Conservation (phyloP, 2,113 vertebrate species). For the Aptenodytes forsteri region DNA sequence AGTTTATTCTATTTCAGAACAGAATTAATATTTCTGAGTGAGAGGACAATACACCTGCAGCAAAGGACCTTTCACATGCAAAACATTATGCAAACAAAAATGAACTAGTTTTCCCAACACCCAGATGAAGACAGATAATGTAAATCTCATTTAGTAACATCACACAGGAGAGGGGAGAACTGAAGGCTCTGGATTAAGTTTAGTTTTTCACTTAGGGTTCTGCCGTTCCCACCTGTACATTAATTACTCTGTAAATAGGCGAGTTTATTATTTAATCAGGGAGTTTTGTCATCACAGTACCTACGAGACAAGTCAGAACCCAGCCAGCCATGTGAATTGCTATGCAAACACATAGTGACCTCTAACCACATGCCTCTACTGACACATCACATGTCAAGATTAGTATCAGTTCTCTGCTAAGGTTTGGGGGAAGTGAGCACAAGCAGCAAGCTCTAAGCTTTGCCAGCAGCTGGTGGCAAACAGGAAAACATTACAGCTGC, state of each 20-base stretch:
- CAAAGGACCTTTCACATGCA: neutral
- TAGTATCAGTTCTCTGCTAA: neutral
- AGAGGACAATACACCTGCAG: neutral
- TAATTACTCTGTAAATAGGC: neutral
- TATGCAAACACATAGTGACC: neutral
- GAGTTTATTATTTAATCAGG: neutral
- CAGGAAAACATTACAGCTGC: neutral
- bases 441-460: neutral
- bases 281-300: neutral
- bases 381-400: neutral
- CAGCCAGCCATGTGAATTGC: neutral
- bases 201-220: neutral
- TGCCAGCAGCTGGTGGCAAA: neutral
- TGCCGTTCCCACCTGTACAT: neutral
- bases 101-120: neutral
- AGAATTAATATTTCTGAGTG: neutral
- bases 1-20: neutral
- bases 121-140: neutral
- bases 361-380: neutral
- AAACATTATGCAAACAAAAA: neutral
- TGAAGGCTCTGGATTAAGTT: neutral
- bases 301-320: neutral
- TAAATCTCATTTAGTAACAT: neutral
- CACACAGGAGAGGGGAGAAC: neutral
- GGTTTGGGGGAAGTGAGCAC: neutral